Evolutionary conservation across 2,113 vertebrate genomes (phyloP).

Genomic region (Miniopterus natalensis): DNA sequence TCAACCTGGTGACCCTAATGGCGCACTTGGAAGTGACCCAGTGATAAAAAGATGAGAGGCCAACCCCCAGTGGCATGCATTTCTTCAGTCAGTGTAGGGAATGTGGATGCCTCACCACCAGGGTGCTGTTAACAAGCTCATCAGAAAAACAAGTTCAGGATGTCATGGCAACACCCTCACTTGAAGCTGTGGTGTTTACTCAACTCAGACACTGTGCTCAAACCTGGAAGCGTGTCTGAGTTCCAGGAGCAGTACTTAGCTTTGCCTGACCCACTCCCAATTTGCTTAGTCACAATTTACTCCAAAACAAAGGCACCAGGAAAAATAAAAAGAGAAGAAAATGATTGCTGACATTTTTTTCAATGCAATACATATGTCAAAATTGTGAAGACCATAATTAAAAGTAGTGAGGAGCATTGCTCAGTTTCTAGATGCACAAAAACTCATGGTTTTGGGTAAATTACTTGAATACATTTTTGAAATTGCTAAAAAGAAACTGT

Average conservation of each 20-base stretch:
- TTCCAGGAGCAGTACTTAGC: background rate
- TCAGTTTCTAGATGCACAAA: background rate
- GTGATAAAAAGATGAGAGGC: background rate
- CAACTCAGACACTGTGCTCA: slow-evolving; percentile 30
- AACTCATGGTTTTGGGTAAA: slow-evolving; percentile 18
- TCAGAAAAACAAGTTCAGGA: slow-evolving; percentile 23
- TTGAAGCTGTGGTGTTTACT: slow-evolving; percentile 7
- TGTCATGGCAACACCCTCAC: slow-evolving; percentile 43
- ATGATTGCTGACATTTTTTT: background rate
- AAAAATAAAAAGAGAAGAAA: slow-evolving; percentile 2
- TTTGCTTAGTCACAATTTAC: slow-evolving; percentile 7
- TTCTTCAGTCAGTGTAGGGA: background rate
- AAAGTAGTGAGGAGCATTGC: background rate
- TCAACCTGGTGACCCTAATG: background rate
- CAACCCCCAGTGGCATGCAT: background rate
- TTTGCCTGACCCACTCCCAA: background rate
- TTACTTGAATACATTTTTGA: slow-evolving; percentile 54
- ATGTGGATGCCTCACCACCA: background rate
- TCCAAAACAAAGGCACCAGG: slow-evolving; percentile 41
- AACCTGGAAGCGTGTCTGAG: background rate
- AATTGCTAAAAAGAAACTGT: background rate
- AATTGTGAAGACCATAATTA: slow-evolving; percentile 34
- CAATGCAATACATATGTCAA: background rate
- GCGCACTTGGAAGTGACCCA: background rate
- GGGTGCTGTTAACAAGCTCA: background rate